Conservation (phyloP, 2,113 vertebrate species). For the Urocynchramus pylzowi region DNA sequence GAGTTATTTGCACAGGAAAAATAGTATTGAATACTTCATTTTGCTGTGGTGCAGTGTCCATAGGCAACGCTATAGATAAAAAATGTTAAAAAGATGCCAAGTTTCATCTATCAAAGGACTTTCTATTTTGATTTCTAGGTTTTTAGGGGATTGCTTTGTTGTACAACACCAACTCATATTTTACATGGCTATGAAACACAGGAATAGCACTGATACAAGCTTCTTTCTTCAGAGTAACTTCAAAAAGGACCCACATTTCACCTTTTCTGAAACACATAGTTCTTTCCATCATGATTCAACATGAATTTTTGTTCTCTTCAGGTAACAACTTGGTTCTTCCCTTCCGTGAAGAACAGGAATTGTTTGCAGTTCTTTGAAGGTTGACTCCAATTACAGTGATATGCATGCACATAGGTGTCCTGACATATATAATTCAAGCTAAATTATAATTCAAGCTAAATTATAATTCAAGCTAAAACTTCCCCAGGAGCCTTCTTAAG, state of each 20-base stretch:
- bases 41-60: background rate
- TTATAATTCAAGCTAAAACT: too few species aligned
- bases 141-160: background rate
- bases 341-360: background rate
- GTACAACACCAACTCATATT: background rate
- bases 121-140: slow-evolving; percentile 3
- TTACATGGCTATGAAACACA: background rate
- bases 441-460: background rate
- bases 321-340: background rate
- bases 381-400: background rate
- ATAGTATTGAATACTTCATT: rapidly evolving
- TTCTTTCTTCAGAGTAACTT: background rate
- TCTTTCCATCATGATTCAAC: background rate
- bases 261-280: background rate
- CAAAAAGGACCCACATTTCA: background rate
- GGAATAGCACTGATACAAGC: background rate
- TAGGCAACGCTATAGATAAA: background rate
- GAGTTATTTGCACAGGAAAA: background rate
- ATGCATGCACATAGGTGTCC: background rate
- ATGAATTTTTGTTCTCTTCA: background rate
- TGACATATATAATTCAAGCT: background rate
- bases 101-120: slow-evolving; percentile 1
- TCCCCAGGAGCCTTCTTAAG: background rate
- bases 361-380: background rate
- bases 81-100: background rate